Evolutionary conservation across 2,888 invertebrate species (phyloP).

Genomic region (Ichneumon xanthorius): DNA sequence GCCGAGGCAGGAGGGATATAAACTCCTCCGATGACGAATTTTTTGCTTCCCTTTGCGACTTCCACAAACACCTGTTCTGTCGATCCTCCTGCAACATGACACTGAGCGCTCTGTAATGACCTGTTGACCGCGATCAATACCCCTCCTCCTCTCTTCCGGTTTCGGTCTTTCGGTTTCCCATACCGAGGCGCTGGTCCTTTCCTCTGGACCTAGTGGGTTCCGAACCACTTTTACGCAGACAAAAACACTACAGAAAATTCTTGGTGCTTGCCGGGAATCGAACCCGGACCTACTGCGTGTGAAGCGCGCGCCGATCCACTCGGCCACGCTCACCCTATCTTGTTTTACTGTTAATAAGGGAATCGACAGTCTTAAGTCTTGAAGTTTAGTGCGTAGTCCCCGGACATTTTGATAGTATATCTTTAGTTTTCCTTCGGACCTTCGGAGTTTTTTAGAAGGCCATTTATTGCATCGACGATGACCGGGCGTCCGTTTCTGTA

Average conservation of each 20-base stretch:
- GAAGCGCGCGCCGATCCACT: too few relatives aligned
- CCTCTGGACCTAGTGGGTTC: too few relatives aligned
- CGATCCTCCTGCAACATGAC: background rate
- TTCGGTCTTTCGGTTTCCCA: too few relatives aligned
- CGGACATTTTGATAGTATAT: background rate
- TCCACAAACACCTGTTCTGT: background rate
- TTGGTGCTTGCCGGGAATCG: too few relatives aligned
- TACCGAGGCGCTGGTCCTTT: too few relatives aligned
- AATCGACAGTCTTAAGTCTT: background rate
- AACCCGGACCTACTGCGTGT: too few relatives aligned
- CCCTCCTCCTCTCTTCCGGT: background rate
- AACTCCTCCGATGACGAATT: background rate
- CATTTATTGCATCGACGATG: background rate
- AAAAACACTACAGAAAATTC: too few relatives aligned
- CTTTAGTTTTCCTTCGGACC: background rate
- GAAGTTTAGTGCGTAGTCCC: background rate
- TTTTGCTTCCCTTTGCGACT: background rate
- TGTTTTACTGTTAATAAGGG: background rate
- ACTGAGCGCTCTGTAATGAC: background rate
- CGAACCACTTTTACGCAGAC: too few relatives aligned
- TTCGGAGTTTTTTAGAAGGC: background rate
- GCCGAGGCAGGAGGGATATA: background rate
- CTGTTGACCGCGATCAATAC: background rate
- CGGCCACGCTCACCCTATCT: too few relatives aligned
- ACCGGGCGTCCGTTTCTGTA: background rate